Base-by-base conservation (phyloP, 2,888 invertebrate species). In the Amiota minor region DNA sequence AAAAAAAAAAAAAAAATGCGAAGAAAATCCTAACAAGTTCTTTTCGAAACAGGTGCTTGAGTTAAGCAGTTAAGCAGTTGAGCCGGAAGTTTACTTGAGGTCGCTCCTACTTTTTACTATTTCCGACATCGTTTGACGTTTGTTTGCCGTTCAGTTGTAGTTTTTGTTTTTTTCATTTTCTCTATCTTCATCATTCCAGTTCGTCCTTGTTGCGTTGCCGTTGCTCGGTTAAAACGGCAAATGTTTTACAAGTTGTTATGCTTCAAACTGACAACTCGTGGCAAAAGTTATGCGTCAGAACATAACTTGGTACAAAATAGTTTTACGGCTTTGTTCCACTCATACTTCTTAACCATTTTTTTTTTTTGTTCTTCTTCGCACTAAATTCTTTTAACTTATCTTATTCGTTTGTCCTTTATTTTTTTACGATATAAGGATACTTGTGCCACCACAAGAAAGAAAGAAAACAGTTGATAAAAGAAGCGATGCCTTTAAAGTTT, bases 1-100 rank as follows among this genome's bases (percentile, higher is more conserved):
- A 23, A 23, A 64, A 64, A 12, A 65, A 67, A 49, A 18, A 50
- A 50, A 18, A 16, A n/a, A 46, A 23, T 50, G 35, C 50, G 53
- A 9, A 35, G 35, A 6, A 35, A 35, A 35, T 35, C 6, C 0
- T 35, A 35, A 35, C 35, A 35, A 35, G 35, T 35, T 35, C 6
- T 6, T 35, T 35, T 35, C 23, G 67, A 46, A 68, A 68, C 53
- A 68, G 67, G 67, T 68, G 67, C 67, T 68, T 53, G 35, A 68
- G 67, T 23, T 68, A 68, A 68, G 67, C 67, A 67, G 67, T 67
- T 67, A 67, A 67, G 67, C 67, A 35, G 35, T 35, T 35, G 50
- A n/a, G 23, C 18, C 67, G 67, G 67, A 68, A 68, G 67, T 68
- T 68, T 50, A 68, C 67, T 53, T 68, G n/a, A 68, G 67, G 67